Evolutionary conservation across 2,888 invertebrate genomes (phyloP).

Genomic region (Galerucella nymphaeae): DNA sequence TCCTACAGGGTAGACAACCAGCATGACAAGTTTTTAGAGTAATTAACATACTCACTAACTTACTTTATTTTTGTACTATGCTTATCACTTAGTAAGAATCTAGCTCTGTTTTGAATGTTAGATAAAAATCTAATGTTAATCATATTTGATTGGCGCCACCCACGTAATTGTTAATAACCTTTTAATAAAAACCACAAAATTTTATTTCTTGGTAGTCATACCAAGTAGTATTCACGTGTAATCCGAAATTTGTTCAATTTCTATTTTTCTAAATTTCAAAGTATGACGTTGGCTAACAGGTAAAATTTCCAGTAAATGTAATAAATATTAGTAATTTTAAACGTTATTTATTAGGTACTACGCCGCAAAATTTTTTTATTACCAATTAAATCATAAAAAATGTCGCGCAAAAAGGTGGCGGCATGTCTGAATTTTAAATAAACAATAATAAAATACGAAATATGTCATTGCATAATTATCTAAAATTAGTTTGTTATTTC

Average conservation of each 20-base stretch:
- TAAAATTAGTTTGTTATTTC: constrained; percentile 5
- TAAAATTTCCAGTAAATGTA: not conserved
- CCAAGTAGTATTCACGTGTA: no score
- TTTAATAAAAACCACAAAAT: not conserved
- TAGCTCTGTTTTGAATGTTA: not conserved
- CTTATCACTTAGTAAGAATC: not conserved
- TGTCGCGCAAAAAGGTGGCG: not conserved
- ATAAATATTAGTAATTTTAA: not conserved
- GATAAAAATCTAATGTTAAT: no score
- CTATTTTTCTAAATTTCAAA: no score
- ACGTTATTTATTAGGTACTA: not conserved
- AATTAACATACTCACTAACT: no score
- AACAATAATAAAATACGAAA: not conserved
- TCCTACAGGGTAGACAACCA: no score
- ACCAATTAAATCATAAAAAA: not conserved
- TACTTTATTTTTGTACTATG: no score
- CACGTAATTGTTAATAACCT: not conserved
- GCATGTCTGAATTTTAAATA: not conserved
- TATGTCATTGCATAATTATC: constrained; percentile 10
- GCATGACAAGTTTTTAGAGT: no score
- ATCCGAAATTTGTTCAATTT: no score
- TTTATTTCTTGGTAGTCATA: not conserved
- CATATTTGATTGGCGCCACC: not conserved
- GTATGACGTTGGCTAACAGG: not conserved
- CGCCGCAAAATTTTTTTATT: not conserved